Evolutionary conservation across 1,140 invertebrate genomes (phyloP).

Genomic region (Delia radicum): DNA sequence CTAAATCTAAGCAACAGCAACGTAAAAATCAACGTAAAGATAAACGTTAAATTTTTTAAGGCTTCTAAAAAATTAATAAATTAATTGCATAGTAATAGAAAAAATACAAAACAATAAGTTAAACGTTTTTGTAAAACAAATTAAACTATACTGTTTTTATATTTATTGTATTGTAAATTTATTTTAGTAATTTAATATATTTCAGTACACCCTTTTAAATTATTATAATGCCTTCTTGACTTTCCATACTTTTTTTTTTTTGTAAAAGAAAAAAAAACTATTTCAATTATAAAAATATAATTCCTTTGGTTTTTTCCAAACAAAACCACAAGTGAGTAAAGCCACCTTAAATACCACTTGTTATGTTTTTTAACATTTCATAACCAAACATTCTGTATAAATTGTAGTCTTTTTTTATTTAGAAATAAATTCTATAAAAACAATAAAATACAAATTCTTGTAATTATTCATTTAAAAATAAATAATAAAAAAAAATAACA

Average conservation of each 20-base stretch:
- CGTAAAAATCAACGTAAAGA: conserved; percentile 22
- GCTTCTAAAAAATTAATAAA: not conserved
- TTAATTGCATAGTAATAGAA: not conserved
- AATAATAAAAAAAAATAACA: not conserved
- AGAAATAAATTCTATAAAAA: not conserved
- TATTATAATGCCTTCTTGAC: not conserved
- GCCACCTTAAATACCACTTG: not conserved
- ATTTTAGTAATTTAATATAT: not conserved
- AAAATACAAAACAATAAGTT: not conserved
- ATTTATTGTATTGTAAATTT: not conserved
- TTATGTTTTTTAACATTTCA: not conserved
- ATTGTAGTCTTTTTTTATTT: not conserved
- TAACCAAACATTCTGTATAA: not conserved
- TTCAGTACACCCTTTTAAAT: not conserved
- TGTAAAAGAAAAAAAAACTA: not conserved
- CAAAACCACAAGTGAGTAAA: not conserved
- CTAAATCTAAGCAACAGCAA: conserved; percentile 10
- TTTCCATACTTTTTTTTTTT: not conserved
- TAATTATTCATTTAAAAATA: not conserved
- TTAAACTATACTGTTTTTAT: not conserved
- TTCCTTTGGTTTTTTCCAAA: not conserved
- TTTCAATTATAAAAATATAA: not conserved
- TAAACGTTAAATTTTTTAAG: not conserved
- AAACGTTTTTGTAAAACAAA: not conserved
- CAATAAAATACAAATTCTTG: not conserved